Conservation (phyloP, 2,797 vertebrate genomes). For the Rhinichthys osculus region DNA sequence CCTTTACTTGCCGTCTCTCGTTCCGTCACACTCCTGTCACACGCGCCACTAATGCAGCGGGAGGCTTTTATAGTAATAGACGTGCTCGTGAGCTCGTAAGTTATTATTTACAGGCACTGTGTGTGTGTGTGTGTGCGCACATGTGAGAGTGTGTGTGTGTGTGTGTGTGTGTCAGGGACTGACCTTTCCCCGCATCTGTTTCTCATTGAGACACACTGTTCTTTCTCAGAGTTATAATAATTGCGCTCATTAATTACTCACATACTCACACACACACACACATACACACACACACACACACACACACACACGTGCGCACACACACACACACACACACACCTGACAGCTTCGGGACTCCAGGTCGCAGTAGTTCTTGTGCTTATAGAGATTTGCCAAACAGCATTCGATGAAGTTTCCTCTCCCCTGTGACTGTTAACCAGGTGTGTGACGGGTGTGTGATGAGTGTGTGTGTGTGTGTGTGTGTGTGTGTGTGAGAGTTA, state of each 20-base stretch:
- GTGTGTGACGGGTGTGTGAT: too few species aligned
- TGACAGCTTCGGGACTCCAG: too few species aligned
- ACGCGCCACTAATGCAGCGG: conserved; percentile 72
- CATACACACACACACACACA: too few species aligned
- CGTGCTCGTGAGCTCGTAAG: conserved; percentile 80
- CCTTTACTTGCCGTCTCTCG: not conserved
- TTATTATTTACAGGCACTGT: conserved; percentile 75
- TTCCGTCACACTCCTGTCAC: conserved; percentile 9
- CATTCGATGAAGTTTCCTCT: too few species aligned
- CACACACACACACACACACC: not conserved
- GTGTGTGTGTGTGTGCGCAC: conserved; percentile 59
- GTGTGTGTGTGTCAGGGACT: conserved; percentile 16
- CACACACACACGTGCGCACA: too few species aligned
- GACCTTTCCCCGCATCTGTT: conserved; percentile 56
- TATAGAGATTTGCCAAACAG: too few species aligned
- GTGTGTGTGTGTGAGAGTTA: too few species aligned
- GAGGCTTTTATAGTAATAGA: conserved; percentile 81
- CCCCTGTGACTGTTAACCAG: too few species aligned
- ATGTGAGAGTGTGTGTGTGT: conserved; percentile 18
- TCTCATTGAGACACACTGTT: conserved; percentile 48
- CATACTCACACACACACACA: conserved; percentile 32
- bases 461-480: too few species aligned
- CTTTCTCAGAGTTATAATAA: conserved; percentile 72
- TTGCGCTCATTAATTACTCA: conserved; percentile 78
- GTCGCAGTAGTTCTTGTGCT: too few species aligned